These are phyloP conservation scores for Lonchura striata DNA, from an alignment of 2,113 vertebrate genomes.

Conservation along the genomic window DNA sequence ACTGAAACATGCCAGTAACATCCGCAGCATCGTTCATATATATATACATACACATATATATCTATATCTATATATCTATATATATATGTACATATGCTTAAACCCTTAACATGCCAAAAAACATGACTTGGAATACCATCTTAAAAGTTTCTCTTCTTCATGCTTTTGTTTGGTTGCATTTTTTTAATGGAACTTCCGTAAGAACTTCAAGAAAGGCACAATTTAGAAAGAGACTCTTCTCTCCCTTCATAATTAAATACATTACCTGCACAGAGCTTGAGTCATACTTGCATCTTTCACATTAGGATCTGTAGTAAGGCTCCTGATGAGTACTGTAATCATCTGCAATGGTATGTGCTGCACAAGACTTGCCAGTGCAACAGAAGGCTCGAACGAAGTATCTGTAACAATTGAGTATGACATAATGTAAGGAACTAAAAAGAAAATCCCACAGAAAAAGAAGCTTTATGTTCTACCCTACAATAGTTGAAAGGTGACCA, in stretches of 20 bases:
- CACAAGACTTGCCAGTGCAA: slow-evolving; percentile 93
- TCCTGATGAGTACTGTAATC: slow-evolving; percentile 97
- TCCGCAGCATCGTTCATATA: background rate
- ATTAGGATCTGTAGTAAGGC: slow-evolving; percentile 95
- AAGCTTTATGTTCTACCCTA: background rate
- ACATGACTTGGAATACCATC: background rate
- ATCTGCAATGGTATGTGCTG: slow-evolving; percentile 98
- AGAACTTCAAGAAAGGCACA: background rate
- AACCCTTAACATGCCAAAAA: background rate
- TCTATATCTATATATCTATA: no score
- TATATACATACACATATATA: no score
- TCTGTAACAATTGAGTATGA: slow-evolving; percentile 71
- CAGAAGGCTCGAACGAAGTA: slow-evolving; percentile 91
- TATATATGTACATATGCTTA: background rate
- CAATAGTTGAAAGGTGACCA: background rate
- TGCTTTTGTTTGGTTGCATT: rapidly evolving
- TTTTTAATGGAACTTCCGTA: background rate
- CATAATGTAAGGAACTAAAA: background rate
- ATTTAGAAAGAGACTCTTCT: background rate
- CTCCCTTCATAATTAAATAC: background rate
- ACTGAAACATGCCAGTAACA: background rate
- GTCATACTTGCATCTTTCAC: slow-evolving; percentile 98
- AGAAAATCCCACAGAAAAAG: background rate
- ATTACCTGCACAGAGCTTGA: slow-evolving; percentile 94
- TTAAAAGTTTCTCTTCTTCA: background rate